Base-by-base conservation (phyloP, 2,888 invertebrate species). In the Hirtodrosophila confusa region DNA sequence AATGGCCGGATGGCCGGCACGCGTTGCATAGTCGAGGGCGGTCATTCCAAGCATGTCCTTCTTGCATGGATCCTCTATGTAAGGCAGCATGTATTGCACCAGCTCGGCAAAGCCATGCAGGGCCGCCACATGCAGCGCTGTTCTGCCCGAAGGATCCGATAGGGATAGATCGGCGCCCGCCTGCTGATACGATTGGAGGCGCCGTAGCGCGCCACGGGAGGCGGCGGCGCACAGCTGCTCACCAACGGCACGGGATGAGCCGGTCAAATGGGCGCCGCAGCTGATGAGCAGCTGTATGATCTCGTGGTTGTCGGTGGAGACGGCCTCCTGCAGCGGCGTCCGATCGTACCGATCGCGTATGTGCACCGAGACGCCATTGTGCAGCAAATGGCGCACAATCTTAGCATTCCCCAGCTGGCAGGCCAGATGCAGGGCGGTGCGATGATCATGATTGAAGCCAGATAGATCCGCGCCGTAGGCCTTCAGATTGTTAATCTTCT, bases 351-450 rank as follows among this genome's bases (percentile, higher is more conserved):
- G 93, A 82, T 96, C 96, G 71, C 95, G 94, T 37, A 94, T 92
- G 88, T 98, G 97, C 3, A 98, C 96, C 50, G 95, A 96, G 0
- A 96, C 96, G 0, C 98, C 98, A 82, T 95, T 94, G 53, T 93
- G 93, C 27, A 98, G 92, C 31, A 98, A 92, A 89, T 94, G 95
- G 70, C 95, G 94, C 0, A 97, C 95, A 0, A 96, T 93, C 0
- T 93, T 89, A 0, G 93, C 73, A 62, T 95, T 94, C 0, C 97
- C 97, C 72, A 94, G 93, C 48, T 94, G 92, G 35, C 95, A 95
- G 0, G 97, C 97, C 57, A 96, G 93, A 85, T 98, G 97, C 0
- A 98, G 92, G 0, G 96, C 94, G 0, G 97, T 96, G 62, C 95
- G 93, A 29, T 94, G 93, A 89, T 97, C 97, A 23, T 94, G 94